Conservation (phyloP, 2,888 invertebrate species). For the Heliconius aoede region DNA sequence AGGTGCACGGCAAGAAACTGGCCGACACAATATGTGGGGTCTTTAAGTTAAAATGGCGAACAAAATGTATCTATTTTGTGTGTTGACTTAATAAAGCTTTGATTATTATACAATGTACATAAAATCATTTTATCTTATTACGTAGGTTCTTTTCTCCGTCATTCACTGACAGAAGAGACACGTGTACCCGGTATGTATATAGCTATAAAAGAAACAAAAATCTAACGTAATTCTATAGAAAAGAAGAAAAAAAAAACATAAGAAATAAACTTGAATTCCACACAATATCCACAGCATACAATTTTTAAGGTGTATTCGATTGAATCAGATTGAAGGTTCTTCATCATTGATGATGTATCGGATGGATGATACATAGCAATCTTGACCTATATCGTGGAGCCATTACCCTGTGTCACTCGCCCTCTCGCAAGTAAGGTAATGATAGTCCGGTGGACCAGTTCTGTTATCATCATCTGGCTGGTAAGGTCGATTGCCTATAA, state of each 20-base stretch:
- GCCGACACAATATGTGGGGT: slow-evolving; percentile 35
- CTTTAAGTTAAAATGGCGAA: slow-evolving; percentile 23
- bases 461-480: slow-evolving; percentile 61
- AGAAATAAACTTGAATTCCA: background rate
- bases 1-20: slow-evolving; percentile 35
- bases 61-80: slow-evolving; percentile 18
- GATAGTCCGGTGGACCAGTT: slow-evolving; percentile 49
- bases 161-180: too few relatives aligned
- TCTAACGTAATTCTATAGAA: background rate
- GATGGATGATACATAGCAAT: slow-evolving; percentile 41
- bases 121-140: too few relatives aligned
- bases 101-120: background rate
- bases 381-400: slow-evolving; percentile 53
- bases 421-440: slow-evolving; percentile 56
- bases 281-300: background rate
- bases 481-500: slow-evolving; percentile 68
- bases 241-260: background rate
- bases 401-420: slow-evolving; percentile 53
- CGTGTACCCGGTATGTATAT: too few relatives aligned
- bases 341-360: slow-evolving; percentile 16
- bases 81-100: slow-evolving; percentile 2
- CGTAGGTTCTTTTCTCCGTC: too few relatives aligned
- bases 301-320: slow-evolving; percentile 1
- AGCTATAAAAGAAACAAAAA: too few relatives aligned
- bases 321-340: slow-evolving; percentile 17